These are phyloP conservation scores for Ptilodon capucinus DNA, from an alignment of 2,888 invertebrate species.

Conservation along the genomic window DNA sequence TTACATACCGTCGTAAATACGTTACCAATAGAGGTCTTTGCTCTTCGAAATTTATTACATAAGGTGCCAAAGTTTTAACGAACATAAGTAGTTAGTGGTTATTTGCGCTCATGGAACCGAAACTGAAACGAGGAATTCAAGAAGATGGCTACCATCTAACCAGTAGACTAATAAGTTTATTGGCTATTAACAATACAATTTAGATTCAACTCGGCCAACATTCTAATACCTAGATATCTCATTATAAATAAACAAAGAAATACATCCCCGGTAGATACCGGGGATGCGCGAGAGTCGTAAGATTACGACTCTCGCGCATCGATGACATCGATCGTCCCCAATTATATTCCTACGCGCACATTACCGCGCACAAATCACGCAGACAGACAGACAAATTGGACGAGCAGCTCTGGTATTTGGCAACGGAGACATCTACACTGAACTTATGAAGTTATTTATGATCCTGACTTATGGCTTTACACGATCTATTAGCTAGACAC, in stretches of 20 bases:
- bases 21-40: too few species aligned
- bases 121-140: too few species aligned
- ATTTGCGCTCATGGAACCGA: too few species aligned
- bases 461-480: conserved; percentile 7
- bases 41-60: too few species aligned
- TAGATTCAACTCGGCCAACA: background rate
- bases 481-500: conserved; percentile 4
- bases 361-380: conserved; percentile 45
- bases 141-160: too few species aligned
- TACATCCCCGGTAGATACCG: background rate
- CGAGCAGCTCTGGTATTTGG: conserved; percentile 43
- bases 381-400: conserved; percentile 52
- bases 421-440: conserved; percentile 32
- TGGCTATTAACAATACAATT: too few species aligned
- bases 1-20: too few species aligned
- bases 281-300: too few species aligned
- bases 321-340: conserved; percentile 38
- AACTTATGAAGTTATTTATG: conserved; percentile 44
- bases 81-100: too few species aligned
- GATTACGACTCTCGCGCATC: conserved; percentile 25
- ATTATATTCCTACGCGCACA: conserved; percentile 51
- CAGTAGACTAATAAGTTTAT: too few species aligned
- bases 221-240: background rate
- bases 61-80: too few species aligned
- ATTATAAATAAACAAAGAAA: background rate